Percentiles rank a stretch among this genome's conserved stretches.
Evolutionary conservation across 2,797 vertebrate genomes (phyloP).

Genomic region (Typhlichthys subterraneus): DNA sequence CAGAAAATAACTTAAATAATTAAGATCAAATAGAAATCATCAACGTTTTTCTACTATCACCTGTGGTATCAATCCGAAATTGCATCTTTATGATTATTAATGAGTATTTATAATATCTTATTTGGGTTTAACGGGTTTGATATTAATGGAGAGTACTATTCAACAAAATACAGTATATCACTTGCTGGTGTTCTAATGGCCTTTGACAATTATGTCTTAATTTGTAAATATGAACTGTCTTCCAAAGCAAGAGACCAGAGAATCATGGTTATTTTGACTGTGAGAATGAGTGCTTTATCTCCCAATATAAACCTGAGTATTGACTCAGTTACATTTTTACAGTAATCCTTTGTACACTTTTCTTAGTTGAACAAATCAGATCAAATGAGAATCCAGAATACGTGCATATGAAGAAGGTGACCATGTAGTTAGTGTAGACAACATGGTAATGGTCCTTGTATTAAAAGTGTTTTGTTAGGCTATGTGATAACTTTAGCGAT

Average conservation of each 20-base stretch:
- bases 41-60: background rate
- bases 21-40: constrained; percentile 8
- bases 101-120: too few species aligned
- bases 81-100: background rate
- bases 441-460: background rate
- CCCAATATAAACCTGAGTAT: constrained; percentile 43
- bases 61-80: background rate
- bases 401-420: too few species aligned
- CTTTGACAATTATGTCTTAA: background rate
- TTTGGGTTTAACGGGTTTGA: too few species aligned
- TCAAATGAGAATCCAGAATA: too few species aligned
- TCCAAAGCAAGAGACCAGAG: constrained; percentile 31
- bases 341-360: too few species aligned
- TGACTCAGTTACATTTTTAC: background rate
- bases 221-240: constrained; percentile 50
- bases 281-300: constrained; percentile 24
- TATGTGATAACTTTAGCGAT: constrained; percentile 15
- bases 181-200: background rate
- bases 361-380: too few species aligned
- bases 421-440: too few species aligned
- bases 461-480: constrained; percentile 1
- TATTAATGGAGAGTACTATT: constrained; percentile 4
- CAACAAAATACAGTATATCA: background rate
- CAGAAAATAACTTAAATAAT: constrained; percentile 35
- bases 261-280: constrained; percentile 54